Evolutionary conservation across 2,888 invertebrate species (phyloP).

Genomic region (Tipula confusa): DNA sequence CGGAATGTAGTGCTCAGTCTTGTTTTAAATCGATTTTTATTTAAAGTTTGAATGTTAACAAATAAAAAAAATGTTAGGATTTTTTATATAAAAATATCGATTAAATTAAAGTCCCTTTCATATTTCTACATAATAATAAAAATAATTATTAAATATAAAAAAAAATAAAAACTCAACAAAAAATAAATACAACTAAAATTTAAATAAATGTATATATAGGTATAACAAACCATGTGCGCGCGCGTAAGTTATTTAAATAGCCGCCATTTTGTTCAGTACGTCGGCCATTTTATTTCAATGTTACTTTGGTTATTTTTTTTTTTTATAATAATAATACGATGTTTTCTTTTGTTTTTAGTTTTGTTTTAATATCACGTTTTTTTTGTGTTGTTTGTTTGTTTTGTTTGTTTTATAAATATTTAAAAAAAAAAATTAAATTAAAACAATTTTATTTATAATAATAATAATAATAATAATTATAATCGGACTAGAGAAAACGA

Average conservation of each 20-base stretch:
- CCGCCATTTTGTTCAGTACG: background rate
- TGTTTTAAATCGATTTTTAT: background rate
- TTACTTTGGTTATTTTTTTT: background rate
- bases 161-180: background rate
- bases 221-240: background rate
- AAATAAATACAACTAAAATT: conserved; percentile 15
- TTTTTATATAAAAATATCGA: background rate
- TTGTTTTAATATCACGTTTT: conserved; percentile 15
- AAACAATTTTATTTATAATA: background rate
- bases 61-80: background rate
- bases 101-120: background rate
- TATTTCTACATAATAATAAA: background rate
- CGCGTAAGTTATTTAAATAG: background rate
- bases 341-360: background rate
- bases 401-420: background rate
- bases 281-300: background rate
- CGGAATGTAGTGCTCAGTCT: conserved; percentile 6
- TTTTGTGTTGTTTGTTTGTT: no score
- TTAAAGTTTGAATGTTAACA: background rate
- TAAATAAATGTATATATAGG: background rate
- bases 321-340: background rate
- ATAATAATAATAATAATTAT: background rate
- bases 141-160: background rate
- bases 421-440: background rate
- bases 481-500: background rate